These are phyloP conservation scores for Pachydiplax longipennis DNA, from an alignment of 2,888 invertebrate species.

Conservation along the genomic window DNA sequence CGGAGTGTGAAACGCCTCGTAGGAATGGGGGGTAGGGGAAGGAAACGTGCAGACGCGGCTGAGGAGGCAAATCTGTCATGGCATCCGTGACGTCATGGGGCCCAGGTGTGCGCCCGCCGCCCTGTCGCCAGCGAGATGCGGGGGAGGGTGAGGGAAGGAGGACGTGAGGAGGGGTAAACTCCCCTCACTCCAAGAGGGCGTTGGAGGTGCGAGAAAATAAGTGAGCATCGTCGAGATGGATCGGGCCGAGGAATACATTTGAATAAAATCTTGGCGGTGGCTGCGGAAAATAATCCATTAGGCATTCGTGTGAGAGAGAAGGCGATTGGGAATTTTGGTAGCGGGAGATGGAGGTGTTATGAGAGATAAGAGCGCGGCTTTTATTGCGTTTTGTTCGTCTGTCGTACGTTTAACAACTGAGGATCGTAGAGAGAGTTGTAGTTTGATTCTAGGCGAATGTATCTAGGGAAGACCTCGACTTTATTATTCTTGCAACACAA, in stretches of 20 bases:
- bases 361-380: too few relatives aligned
- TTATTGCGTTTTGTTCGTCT: too few relatives aligned
- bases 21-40: neutral
- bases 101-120: slow-evolving; percentile 36
- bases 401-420: too few relatives aligned
- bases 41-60: neutral
- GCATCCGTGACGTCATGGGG: slow-evolving; percentile 35
- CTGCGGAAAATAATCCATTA: neutral
- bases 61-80: slow-evolving; percentile 27
- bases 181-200: too few relatives aligned
- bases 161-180: neutral
- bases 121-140: slow-evolving; percentile 25
- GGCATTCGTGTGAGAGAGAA: neutral
- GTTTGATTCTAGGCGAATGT: too few relatives aligned
- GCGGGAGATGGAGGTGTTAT: too few relatives aligned
- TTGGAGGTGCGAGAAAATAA: neutral
- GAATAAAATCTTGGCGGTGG: slow-evolving; percentile 34
- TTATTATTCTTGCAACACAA: too few relatives aligned
- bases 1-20: neutral
- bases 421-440: too few relatives aligned
- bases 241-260: slow-evolving; percentile 9
- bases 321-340: too few relatives aligned
- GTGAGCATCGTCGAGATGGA: slow-evolving; percentile 1
- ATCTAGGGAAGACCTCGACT: too few relatives aligned
- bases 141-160: neutral